Percentiles rank a stretch among this genome's conserved stretches.
Evolutionary conservation across 2,113 vertebrate genomes (phyloP).

Genomic region (Morone chrysops): DNA sequence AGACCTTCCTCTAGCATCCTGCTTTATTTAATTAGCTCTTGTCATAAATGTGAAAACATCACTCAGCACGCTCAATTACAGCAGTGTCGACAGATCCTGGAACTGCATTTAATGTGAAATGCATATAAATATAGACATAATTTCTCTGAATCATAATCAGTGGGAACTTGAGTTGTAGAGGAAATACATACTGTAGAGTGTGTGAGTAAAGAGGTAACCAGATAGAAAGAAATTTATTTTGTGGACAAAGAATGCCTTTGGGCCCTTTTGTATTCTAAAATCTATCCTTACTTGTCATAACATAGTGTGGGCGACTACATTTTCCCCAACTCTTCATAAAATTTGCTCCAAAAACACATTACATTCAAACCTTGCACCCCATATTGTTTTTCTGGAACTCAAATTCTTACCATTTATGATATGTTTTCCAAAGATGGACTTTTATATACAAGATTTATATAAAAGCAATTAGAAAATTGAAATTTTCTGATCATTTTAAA

Average conservation of each 20-base stretch:
- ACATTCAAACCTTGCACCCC: neutral
- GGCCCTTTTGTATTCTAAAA: neutral
- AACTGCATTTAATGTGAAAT: neutral
- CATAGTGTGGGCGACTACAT: neutral
- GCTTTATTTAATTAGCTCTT: slow-evolving; percentile 13
- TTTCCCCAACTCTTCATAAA: neutral
- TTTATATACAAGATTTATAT: neutral
- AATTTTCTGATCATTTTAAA: neutral
- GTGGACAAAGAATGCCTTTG: neutral
- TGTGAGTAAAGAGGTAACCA: neutral
- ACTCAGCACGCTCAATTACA: neutral
- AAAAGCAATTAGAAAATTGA: neutral
- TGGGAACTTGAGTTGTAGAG: neutral
- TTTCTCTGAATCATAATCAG: neutral
- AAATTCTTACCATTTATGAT: neutral
- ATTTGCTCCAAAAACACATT: neutral
- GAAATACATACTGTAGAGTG: neutral
- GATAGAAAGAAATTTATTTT: neutral
- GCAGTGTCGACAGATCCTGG: neutral
- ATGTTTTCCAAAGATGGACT: neutral
- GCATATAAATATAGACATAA: neutral
- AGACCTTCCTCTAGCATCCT: neutral
- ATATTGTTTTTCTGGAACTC: neutral
- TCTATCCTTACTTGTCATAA: neutral
- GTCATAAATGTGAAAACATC: no score